These are phyloP conservation scores for Semicossyphus pulcher DNA, from an alignment of 2,113 vertebrate species.

Conservation along the genomic window DNA sequence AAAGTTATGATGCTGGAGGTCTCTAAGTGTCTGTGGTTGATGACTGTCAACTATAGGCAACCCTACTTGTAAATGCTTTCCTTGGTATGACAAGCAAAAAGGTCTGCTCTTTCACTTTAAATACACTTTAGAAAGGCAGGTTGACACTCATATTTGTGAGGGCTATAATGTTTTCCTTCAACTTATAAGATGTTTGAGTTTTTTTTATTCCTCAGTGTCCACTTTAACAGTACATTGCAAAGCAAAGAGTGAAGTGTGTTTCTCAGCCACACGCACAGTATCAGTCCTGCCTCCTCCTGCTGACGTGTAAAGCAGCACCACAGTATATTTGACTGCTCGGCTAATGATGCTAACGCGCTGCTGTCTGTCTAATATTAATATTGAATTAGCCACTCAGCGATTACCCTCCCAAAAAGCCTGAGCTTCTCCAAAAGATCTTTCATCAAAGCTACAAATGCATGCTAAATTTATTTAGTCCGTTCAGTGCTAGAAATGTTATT, in stretches of 20 bases:
- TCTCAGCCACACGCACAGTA: not conserved
- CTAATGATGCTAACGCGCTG: not conserved
- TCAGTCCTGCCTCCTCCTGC: not conserved
- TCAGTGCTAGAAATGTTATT: not conserved
- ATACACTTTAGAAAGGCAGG: no score
- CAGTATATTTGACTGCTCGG: constrained; percentile 22
- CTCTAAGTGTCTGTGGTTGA: no score
- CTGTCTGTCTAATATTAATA: constrained; percentile 17
- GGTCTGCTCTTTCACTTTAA: no score
- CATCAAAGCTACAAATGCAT: constrained; percentile 20
- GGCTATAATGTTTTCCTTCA: not conserved
- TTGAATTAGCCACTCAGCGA: constrained; percentile 8
- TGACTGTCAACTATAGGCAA: no score
- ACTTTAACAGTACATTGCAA: not conserved
- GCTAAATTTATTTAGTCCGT: not conserved
- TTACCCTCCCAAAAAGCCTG: constrained; percentile 2
- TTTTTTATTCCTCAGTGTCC: not conserved
- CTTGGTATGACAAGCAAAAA: no score
- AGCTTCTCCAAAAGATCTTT: constrained; percentile 14
- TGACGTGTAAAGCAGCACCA: not conserved
- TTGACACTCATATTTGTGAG: no score
- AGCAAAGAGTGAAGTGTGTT: not conserved
- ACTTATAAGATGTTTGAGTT: not conserved
- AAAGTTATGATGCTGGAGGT: no score
- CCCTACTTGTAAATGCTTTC: no score